Evolutionary conservation across 2,113 vertebrate genomes (phyloP).

Genomic region (Vulpes vulpes): DNA sequence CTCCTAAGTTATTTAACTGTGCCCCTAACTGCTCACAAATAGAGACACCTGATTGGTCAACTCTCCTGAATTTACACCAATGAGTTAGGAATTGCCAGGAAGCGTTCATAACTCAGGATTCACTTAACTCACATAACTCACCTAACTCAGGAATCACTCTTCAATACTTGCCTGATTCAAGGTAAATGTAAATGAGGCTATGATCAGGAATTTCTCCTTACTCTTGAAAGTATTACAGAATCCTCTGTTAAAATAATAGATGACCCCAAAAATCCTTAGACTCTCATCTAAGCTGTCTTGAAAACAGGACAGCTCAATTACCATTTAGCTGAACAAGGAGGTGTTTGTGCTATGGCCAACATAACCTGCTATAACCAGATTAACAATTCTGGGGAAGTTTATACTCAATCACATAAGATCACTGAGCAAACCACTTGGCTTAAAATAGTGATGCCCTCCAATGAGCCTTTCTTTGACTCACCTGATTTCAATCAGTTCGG

Average conservation of each 20-base stretch:
- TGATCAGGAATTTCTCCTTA: background rate
- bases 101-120: background rate
- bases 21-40: background rate
- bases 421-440: background rate
- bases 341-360: background rate
- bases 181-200: background rate
- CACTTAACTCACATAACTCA: too few species aligned
- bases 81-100: background rate
- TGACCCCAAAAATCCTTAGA: background rate
- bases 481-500: background rate
- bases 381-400: background rate
- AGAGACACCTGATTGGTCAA: background rate
- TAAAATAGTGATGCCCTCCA: background rate
- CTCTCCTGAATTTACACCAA: background rate
- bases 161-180: background rate
- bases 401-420: background rate
- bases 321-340: background rate
- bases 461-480: background rate
- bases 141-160: background rate
- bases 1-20: background rate
- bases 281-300: background rate
- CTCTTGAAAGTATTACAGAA: background rate
- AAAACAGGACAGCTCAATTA: background rate
- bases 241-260: background rate
- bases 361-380: background rate